A percentile compares a stretch with the other conserved stretches of the same genome.
Evolutionary conservation across 2,888 invertebrate species (phyloP).

Genomic region (Dasysyrphus tricinctus): DNA sequence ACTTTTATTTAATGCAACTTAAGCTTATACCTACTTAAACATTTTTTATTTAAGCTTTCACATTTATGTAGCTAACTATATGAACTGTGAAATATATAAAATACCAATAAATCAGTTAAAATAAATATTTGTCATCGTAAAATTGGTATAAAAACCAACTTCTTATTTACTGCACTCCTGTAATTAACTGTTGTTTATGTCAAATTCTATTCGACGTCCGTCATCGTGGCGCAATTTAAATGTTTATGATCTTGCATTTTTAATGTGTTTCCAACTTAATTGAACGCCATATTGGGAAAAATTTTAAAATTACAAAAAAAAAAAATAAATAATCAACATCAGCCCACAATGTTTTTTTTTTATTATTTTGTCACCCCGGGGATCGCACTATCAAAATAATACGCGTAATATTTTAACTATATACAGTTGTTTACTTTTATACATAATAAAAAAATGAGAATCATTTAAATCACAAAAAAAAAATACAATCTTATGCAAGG

Average conservation of each 20-base stretch:
- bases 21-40: background rate
- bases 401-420: background rate
- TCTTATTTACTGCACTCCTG: constrained; percentile 33
- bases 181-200: constrained; percentile 67
- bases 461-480: background rate
- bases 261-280: constrained; percentile 47
- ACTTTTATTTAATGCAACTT: constrained; percentile 12
- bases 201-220: constrained; percentile 38
- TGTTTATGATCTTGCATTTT: constrained; percentile 39
- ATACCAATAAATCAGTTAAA: constrained; percentile 54
- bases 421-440: background rate
- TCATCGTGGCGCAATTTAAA: constrained; percentile 21
- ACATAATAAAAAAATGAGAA: constrained; percentile 9
- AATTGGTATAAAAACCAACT: constrained; percentile 18
- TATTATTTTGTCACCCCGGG: constrained; percentile 44
- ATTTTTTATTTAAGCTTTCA: background rate
- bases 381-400: constrained; percentile 31
- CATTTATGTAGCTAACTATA: constrained; percentile 7
- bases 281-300: constrained; percentile 34
- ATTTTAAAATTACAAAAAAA: constrained; percentile 7
- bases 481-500: constrained; percentile 17
- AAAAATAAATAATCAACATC: constrained; percentile 20
- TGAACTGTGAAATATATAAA: constrained; percentile 8
- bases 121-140: constrained; percentile 54
- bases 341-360: constrained; percentile 27